Evolutionary conservation across 2,113 vertebrate species (phyloP).

Genomic region (Aplodontia rufa): DNA sequence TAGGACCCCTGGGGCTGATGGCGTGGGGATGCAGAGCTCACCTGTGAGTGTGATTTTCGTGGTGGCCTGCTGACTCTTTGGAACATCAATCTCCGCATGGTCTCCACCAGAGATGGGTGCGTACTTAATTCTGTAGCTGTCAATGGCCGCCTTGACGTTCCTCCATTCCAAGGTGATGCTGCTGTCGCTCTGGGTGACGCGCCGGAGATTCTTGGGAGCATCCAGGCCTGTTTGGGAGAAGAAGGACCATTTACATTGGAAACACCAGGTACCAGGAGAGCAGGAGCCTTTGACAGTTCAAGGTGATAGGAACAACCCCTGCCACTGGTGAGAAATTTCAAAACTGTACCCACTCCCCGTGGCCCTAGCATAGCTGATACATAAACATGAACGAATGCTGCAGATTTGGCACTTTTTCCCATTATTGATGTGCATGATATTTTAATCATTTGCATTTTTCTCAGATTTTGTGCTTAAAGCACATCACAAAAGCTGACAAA

Average conservation of each 20-base stretch:
- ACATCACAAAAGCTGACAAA: not conserved
- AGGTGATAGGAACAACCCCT: not conserved
- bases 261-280: not conserved
- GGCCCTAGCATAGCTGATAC: not conserved
- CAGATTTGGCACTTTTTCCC: not conserved
- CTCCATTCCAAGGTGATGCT: conserved; percentile 96
- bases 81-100: conserved; percentile 92
- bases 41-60: conserved; percentile 93
- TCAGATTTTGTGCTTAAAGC: not conserved
- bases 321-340: not conserved
- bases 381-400: not conserved
- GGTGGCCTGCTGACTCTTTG: conserved; percentile 86
- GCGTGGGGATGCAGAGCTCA: conserved; percentile 67
- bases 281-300: not conserved
- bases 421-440: not conserved
- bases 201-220: conserved; percentile 91
- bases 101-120: conserved; percentile 95
- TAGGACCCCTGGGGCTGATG: rapidly evolving
- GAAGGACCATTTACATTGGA: not conserved
- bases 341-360: rapidly evolving
- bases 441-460: not conserved
- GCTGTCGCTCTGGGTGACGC: conserved; percentile 91
- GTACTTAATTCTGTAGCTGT: conserved; percentile 94
- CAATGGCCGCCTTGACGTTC: conserved; percentile 90
- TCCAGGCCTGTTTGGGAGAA: conserved; percentile 89